Percentiles rank a stretch among this genome's conserved stretches.
phyloP scores from a whole-genome alignment of 2,888 invertebrate species.

The Sylvicola fuscatus region DNA sequence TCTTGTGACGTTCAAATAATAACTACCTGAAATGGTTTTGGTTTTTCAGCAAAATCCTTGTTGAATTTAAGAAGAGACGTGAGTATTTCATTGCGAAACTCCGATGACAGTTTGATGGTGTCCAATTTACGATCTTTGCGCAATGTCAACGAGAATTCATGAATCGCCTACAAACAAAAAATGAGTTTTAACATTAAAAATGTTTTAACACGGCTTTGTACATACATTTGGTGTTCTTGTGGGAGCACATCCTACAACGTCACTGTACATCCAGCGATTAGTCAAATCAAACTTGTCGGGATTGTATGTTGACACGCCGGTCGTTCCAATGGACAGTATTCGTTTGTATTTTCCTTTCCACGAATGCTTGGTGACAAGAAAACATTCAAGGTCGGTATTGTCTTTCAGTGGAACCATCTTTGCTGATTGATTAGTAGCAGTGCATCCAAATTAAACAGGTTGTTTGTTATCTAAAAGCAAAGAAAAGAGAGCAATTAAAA shows the following conservation, averaged over 20 bases:
- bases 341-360: conserved; percentile 99
- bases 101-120: conserved; percentile 90
- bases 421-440: no score
- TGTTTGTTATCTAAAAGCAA: no score
- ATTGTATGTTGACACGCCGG: conserved; percentile 94
- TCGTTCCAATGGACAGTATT: conserved; percentile 88
- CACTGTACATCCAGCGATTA: conserved; percentile 78
- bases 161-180: conserved; percentile 24
- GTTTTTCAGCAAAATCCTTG: conserved; percentile 59
- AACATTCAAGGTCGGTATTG: conserved; percentile 92
- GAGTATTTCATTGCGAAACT: conserved; percentile 78
- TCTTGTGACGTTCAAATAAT: conserved; percentile 11
- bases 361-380: conserved; percentile 90
- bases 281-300: conserved; percentile 77
- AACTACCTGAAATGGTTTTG: conserved; percentile 57
- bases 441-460: no score
- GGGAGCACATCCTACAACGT: conserved; percentile 52
- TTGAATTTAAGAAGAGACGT: conserved; percentile 75
- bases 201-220: conserved; percentile 16
- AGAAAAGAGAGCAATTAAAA: no score
- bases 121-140: conserved; percentile 82
- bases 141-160: conserved; percentile 62
- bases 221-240: conserved; percentile 29
- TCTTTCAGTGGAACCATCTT: conserved; percentile 31
- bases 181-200: neutral